Percentiles rank a stretch among this genome's conserved stretches.
These are phyloP conservation scores for Thunnus albacares DNA, from an alignment of 2,797 vertebrate genomes.

Conservation along the genomic window DNA sequence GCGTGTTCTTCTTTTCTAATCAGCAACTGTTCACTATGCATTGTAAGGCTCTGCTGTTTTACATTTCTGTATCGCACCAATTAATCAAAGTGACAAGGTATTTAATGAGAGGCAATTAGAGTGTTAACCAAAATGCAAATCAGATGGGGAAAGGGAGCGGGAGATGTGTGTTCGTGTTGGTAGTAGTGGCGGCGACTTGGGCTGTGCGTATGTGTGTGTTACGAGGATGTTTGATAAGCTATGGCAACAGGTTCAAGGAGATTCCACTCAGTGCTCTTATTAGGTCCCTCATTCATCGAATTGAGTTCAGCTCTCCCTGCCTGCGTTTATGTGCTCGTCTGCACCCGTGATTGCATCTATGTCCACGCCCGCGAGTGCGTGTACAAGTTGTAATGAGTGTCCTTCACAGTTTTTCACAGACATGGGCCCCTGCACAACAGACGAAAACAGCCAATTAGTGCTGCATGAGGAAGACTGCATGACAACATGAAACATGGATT, in stretches of 20 bases:
- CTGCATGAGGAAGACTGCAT: constrained; percentile 55
- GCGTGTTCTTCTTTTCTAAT: constrained; percentile 55
- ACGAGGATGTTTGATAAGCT: constrained; percentile 42
- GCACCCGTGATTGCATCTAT: constrained; percentile 47
- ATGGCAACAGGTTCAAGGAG: constrained; percentile 72
- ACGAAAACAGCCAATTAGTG: constrained; percentile 82
- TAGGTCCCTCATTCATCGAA: constrained; percentile 33
- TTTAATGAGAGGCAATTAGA: constrained; percentile 89
- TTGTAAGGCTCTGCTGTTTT: constrained; percentile 78
- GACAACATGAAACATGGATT: constrained; percentile 75
- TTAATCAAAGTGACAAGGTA: constrained; percentile 88
- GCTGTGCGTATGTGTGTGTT: constrained; percentile 7
- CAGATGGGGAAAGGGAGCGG: constrained; percentile 52
- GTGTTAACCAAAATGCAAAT: constrained; percentile 85
- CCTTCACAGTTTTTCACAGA: constrained; percentile 67
- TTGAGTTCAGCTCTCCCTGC: constrained; percentile 35
- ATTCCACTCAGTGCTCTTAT: constrained; percentile 58
- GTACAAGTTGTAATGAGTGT: constrained; percentile 70
- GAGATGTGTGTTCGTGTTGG: constrained; percentile 41
- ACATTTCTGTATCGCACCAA: constrained; percentile 81
- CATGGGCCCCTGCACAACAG: constrained; percentile 49
- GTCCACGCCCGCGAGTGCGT: constrained; percentile 19
- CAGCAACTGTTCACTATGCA: constrained; percentile 63
- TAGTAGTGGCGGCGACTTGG: neutral
- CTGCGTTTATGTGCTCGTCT: constrained; percentile 48